Base-by-base conservation (phyloP, 2,113 vertebrate species). In the Puffinus mauretanicus region DNA sequence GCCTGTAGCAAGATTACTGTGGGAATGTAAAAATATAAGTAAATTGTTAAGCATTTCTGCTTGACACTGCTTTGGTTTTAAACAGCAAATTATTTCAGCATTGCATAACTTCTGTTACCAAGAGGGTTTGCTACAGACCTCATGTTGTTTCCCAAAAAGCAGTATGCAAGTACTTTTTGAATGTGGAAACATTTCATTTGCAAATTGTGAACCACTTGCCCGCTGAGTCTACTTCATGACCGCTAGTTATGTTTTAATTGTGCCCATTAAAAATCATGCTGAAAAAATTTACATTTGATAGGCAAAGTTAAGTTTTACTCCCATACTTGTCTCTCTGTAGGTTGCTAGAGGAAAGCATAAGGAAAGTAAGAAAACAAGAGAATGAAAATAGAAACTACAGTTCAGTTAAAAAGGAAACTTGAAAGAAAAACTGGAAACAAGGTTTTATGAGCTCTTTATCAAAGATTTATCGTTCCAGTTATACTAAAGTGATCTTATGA, bases 321-420 rank as follows among this genome's bases (percentile, higher is more conserved):
- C 99, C 99, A 99, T 99, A 99, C 99, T 99, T 99, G 99, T 99
- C 99, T 99, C 99, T 99, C 99, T 99, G 99, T 99, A 99, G 99
- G 99, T 99, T 99, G 99, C 99, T 99, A 99, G 98, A 99, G 98
- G 99, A 98, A 98, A 99, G 99, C 99, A 98, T 98, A 99, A 98
- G 98, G 98, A 98, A 98, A 99, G 98, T 98, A 99, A 98, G 99
- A 98, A 98, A 98, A 98, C 98, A 98, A 98, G 97, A 98, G 98
- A 98, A 98, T 98, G 98, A 98, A 98, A 98, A 98, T 98, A 99
- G 98, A 98, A 98, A 98, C 98, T 98, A 97, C 97, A 98, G 97
- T 98, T 98, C 98, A 97, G 79, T 97, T 97, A 97, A 97, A 97
- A 98, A 98, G 94, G 79, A 97, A 97, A 94, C 92, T 97, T 92